Base-by-base conservation (phyloP, 1,140 invertebrate genomes). In the Apis florea region DNA sequence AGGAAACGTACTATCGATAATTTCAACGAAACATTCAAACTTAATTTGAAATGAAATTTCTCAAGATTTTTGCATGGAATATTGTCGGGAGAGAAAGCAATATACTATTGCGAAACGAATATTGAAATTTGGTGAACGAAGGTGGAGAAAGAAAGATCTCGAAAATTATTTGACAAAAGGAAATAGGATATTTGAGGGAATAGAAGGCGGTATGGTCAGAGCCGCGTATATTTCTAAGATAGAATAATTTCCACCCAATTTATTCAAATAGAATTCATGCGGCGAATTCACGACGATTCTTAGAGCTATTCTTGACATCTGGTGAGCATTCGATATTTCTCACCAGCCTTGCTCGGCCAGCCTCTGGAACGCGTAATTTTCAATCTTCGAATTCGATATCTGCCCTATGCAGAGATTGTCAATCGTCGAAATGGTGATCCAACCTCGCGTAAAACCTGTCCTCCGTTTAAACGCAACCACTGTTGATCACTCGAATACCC, bases 401-500 rank as follows among this genome's bases (percentile, higher is more conserved):
- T 47, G 13, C 6, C 15, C 15, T 2, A 1, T 26, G 21, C 10
- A 53, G n/a, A 12, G n/a, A 3, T 26, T 17, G 26, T 4, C 0
- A 49, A 8, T 1, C 31, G 12, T 11, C 19, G 26, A 54, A n/a
- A 31, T 31, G 3, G 19, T 24, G 26, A 17, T 54, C 11, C 58
- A 53, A 11, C 64, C 17, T 49, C 19, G 26, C 26, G 26, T 64
- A 12, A 79, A 64, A 64, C 73, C 59, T 73, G 66, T 40, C 56
- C 15, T 31, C 17, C 19, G n/a, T 53, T 54, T 5, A 19, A 73
- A 56, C 51, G 21, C 31, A 6, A 6, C 49, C 31, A 54, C 2
- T 53, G n/a, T 58, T 26, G 61, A 66, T 66, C 61, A 66, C 61
- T 17, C n/a, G 49, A 80, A 61, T 61, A 66, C 31, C 31, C 61